Evolutionary conservation across 2,888 invertebrate genomes (phyloP), one percentile per base, ranked within the genome.

Genomic region (Philhelius pedissequus): DNA sequence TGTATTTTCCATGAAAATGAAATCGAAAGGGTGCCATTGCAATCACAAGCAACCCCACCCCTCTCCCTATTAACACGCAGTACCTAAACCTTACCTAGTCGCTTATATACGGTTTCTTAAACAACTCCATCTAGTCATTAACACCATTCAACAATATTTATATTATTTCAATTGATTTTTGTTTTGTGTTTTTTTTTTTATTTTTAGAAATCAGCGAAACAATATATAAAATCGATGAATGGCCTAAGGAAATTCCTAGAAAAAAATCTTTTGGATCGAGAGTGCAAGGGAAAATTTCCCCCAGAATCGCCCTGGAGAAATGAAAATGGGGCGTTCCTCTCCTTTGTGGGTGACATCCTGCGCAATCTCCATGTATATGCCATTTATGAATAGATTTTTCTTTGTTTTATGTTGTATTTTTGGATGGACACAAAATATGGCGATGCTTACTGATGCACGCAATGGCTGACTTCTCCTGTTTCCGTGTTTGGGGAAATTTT

Each of bases 401-500:
- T 25, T 74, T 40, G 40, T 11, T 11, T 20, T 48, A 18, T 9
- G 5, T 38, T 45, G n/a, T n/a, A n/a, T 40, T 15, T 52, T 11
- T 9, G 27, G 45, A 40, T 40, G 45, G 54, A 48, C 25, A 84
- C 66, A 84, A 48, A 64, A 80, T 68, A 84, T 84, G 84, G 84
- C 84, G 84, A 74, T 38, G 38, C 48, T 50, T 32, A 22, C 6
- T 13, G 40, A 48, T 54, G 60, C 79, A 75, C n/a, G n/a, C 84
- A 84, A 84, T 84, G 84, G 84, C 79, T 75, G 79, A 68, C 70
- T 84, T 84, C 84, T 84, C 84, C 84, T 79, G 52, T 40, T 18
- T 27, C 35, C n/a, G 9, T 8, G 6, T 8, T 43, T 75, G 78
- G 81, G 79, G 80, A 77, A 77, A 66, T 22, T 9, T 66, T 50